phyloP scores from a whole-genome alignment of 2,888 invertebrate genomes.

The Branchipolynoe longqiensis region DNA sequence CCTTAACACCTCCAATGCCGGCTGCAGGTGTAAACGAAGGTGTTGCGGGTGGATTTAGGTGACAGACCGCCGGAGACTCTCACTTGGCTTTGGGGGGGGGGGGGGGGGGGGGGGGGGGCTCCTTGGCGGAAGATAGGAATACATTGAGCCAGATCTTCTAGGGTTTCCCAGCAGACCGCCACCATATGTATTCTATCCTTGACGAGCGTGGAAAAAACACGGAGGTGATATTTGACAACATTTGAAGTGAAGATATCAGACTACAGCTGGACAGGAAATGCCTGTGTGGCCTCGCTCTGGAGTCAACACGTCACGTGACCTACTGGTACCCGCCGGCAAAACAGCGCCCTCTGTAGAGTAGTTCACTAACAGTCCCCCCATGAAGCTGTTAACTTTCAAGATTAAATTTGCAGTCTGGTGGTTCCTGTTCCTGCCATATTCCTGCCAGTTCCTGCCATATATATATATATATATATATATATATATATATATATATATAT shows the following conservation, averaged over 20 bases:
- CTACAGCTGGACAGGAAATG: constrained; percentile 33
- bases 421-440: no score
- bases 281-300: not conserved
- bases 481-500: no score
- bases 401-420: no score
- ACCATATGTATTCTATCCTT: constrained; percentile 10
- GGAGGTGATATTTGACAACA: constrained; percentile 55
- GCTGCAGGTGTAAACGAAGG: no score
- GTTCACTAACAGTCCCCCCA: no score
- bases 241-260: constrained; percentile 37
- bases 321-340: constrained; percentile 2
- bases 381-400: no score
- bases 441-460: no score
- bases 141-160: constrained; percentile 48
- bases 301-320: constrained; percentile 13
- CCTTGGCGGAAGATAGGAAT: not conserved
- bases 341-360: no score
- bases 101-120: constrained; percentile 13
- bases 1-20: no score
- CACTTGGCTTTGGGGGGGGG: not conserved
- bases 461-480: no score
- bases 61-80: no score
- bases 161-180: not conserved
- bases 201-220: constrained; percentile 42
- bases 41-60: no score